Conservation (phyloP, 2,113 vertebrate species). For the Tauraco erythrolophus region DNA sequence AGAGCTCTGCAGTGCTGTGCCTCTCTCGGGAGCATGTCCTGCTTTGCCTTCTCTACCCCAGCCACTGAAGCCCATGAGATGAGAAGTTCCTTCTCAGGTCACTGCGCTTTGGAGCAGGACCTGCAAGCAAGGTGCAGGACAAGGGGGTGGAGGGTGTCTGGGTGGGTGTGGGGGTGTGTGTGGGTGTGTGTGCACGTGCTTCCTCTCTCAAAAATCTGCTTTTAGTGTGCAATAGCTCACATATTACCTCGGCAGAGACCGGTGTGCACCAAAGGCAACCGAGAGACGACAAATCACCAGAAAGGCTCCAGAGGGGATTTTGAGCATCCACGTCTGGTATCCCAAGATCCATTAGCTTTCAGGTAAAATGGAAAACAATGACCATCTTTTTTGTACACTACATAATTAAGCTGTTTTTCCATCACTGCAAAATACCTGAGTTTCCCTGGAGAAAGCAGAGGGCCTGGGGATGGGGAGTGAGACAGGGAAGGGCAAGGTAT, state of each 20-base stretch:
- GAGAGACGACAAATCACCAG: constrained; percentile 39
- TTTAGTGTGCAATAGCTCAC: constrained; percentile 46
- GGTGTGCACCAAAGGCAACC: constrained; percentile 21
- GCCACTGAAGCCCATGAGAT: background rate
- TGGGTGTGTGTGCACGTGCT: background rate
- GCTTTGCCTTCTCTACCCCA: background rate
- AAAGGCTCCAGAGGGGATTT: constrained; percentile 51
- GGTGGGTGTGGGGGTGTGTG: background rate
- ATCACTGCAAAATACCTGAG: constrained; percentile 48
- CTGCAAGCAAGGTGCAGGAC: background rate
- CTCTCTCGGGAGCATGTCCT: background rate
- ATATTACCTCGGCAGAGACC: constrained; percentile 28
- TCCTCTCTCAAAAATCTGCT: constrained; percentile 47
- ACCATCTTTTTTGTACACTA: background rate
- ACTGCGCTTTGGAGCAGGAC: background rate
- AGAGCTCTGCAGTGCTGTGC: background rate
- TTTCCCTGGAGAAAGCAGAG: constrained; percentile 60
- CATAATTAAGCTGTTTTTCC: constrained; percentile 37
- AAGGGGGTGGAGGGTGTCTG: constrained; percentile 6
- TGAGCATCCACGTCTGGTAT: constrained; percentile 56
- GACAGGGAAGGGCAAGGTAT: background rate
- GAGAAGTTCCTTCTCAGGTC: background rate
- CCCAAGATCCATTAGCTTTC: constrained; percentile 61
- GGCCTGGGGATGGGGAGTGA: background rate
- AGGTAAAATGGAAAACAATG: constrained; percentile 53